Evolutionary conservation across 2,113 vertebrate genomes (phyloP), one percentile per base, ranked within the genome.

Genomic region (Pleuronectes platessa): DNA sequence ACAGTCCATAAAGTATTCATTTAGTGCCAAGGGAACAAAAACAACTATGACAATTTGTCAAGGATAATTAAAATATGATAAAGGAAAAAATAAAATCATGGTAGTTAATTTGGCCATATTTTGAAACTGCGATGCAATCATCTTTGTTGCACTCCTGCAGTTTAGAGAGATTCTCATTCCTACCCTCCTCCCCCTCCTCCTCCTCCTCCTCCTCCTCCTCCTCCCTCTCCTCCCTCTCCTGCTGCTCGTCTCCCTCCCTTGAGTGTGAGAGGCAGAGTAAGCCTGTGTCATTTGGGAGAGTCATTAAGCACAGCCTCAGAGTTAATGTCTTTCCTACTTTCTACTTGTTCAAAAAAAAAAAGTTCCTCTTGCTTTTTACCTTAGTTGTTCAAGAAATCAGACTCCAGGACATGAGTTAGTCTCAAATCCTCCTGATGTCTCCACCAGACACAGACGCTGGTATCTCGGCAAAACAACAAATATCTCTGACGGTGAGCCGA

Each of bases 231-330:
- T 68, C 61, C 31, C 20, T 35, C 18, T 17, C 75, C 58, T 72
- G 79, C 69, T 79, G 75, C 64, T 68, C 5, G 49, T 75, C 68
- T 72, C 35, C 31, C 20, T 82, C 68, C 61, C 69, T 49, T 45
- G 59, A 90, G 67, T 78, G 64, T 63, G 56, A 21, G 59, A 83
- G 42, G 61, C 75, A 79, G 65, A 76, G 59, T 78, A 83, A 82
- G 71, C 69, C 74, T 71, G 62, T 75, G 81, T 85, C 87, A 74
- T 87, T 78, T 77, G 76, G 83, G 85, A 84, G 64, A 79, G 64
- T 83, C 85, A 85, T 88, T 86, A 91, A 85, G 70, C 58, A 69
- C 55, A 85, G 70, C 83, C 67, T 64, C 35, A 51, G 56, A 84
- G 78, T 77, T 81, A 71, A 88, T 77, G 63, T 71, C 55, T 79